Evolutionary conservation across 2,888 invertebrate genomes (phyloP).

Genomic region (Gerris lacustris): DNA sequence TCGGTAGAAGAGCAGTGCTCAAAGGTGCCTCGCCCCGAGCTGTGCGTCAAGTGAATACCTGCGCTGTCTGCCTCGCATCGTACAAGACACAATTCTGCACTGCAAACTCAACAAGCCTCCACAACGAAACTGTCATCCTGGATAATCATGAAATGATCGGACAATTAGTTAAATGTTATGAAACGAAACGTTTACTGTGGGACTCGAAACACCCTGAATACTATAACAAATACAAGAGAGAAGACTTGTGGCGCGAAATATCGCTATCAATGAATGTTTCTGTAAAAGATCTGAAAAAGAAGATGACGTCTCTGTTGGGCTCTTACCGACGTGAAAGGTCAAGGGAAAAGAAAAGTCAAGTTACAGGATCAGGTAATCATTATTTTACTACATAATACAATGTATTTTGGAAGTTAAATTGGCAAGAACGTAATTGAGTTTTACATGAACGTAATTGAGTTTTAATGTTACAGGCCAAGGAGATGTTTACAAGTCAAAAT

Average conservation of each 20-base stretch:
- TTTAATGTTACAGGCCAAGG: conserved; percentile 15
- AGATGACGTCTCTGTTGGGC: conserved; percentile 16
- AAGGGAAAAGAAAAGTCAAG: conserved; percentile 15
- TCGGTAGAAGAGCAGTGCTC: conserved; percentile 20
- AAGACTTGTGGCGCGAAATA: conserved; percentile 17
- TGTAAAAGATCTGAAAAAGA: neutral
- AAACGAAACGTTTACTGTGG: conserved; percentile 17
- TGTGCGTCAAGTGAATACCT: conserved; percentile 17
- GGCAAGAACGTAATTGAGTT: neutral
- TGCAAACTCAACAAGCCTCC: conserved; percentile 17
- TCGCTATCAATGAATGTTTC: neutral
- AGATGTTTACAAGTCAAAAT: conserved; percentile 14
- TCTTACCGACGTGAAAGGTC: conserved; percentile 17
- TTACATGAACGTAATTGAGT: neutral
- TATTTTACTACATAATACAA: neutral
- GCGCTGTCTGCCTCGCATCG: conserved; percentile 15
- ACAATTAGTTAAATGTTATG: conserved; percentile 16
- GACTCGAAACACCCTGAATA: conserved; percentile 16
- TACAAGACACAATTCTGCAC: conserved; percentile 16
- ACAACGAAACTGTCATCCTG: conserved; percentile 16
- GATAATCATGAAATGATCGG: conserved; percentile 16
- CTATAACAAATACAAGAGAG: conserved; percentile 17
- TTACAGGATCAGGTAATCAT: conserved; percentile 13
- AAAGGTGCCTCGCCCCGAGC: conserved; percentile 15
- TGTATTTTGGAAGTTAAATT: conserved; percentile 10